phyloP scores from a whole-genome alignment of 2,113 vertebrate genomes.

The Aldabrachelys gigantea region DNA sequence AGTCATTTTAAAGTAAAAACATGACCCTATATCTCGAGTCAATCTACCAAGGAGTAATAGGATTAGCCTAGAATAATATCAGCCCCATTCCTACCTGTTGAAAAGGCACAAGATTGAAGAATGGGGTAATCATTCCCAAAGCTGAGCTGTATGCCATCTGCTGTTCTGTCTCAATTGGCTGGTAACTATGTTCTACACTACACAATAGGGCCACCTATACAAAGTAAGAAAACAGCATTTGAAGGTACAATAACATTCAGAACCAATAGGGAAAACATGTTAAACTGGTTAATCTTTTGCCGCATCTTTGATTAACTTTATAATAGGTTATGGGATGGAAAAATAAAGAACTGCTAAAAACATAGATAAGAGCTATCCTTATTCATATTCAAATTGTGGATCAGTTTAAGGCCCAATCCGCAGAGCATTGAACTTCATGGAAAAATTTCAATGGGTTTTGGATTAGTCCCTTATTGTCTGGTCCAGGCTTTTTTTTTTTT shows the following conservation, averaged over 20 bases:
- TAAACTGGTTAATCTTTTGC: neutral
- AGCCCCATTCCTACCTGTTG: neutral
- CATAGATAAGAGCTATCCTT: conserved; percentile 14
- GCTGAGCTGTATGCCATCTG: neutral
- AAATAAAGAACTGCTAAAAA: conserved; percentile 1
- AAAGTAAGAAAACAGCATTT: neutral
- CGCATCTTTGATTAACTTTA: neutral
- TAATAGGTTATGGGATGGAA: neutral
- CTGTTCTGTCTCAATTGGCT: neutral
- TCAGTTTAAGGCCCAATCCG: conserved; percentile 20
- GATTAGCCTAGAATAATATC: neutral
- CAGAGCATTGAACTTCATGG: neutral
- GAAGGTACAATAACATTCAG: neutral
- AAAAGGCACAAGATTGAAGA: neutral
- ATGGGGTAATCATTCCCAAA: neutral
- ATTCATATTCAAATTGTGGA: conserved; percentile 3
- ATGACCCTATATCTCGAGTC: neutral
- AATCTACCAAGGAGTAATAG: neutral
- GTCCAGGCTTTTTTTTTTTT: neutral
- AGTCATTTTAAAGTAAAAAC: conserved; percentile 30
- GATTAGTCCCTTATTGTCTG: neutral
- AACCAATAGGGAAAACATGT: neutral
- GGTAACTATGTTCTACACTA: neutral
- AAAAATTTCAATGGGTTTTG: neutral
- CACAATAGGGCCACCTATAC: neutral